Percentiles rank a stretch among this genome's conserved stretches.
phyloP scores from a whole-genome alignment of 30 jellyfish, hydroid and myxozoan genomes.

The Turritopsis dohrnii region DNA sequence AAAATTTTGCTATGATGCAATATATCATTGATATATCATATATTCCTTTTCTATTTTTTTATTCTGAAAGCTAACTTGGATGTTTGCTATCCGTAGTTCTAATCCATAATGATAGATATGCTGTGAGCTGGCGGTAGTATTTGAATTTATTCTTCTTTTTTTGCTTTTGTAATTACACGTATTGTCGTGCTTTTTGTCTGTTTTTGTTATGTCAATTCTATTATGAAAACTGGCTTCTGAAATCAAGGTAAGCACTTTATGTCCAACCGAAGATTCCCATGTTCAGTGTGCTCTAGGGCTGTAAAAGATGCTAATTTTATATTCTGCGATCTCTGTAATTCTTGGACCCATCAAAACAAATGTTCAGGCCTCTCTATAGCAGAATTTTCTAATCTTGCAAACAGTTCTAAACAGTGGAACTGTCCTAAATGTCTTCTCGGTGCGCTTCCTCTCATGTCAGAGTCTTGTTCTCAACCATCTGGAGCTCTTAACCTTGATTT shows the following conservation, averaged over 20 bases:
- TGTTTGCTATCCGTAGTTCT: neutral
- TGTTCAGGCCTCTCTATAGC: constrained; percentile 10
- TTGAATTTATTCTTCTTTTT: no score
- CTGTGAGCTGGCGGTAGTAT: no score
- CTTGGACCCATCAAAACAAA: constrained; percentile 6
- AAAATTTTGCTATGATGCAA: neutral
- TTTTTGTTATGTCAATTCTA: no score
- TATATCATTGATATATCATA: neutral
- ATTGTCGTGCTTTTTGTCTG: neutral
- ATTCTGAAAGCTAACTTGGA: neutral
- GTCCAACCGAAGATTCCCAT: neutral
- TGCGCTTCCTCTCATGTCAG: constrained; percentile 7
- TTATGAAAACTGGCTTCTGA: no score
- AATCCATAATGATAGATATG: no score
- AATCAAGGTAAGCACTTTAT: neutral
- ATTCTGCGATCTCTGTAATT: neutral
- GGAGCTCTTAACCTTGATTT: constrained; percentile 1
- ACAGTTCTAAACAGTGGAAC: neutral
- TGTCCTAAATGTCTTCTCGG: constrained; percentile 1
- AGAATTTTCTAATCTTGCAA: neutral
- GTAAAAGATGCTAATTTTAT: neutral
- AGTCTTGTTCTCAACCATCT: constrained; percentile 1
- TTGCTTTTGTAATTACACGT: neutral
- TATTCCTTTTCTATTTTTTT: neutral
- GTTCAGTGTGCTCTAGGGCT: constrained; percentile 4